Evolutionary conservation across 2,113 vertebrate species (phyloP), one percentile per base, ranked within the genome.

Genomic region (Micronisus gabar): DNA sequence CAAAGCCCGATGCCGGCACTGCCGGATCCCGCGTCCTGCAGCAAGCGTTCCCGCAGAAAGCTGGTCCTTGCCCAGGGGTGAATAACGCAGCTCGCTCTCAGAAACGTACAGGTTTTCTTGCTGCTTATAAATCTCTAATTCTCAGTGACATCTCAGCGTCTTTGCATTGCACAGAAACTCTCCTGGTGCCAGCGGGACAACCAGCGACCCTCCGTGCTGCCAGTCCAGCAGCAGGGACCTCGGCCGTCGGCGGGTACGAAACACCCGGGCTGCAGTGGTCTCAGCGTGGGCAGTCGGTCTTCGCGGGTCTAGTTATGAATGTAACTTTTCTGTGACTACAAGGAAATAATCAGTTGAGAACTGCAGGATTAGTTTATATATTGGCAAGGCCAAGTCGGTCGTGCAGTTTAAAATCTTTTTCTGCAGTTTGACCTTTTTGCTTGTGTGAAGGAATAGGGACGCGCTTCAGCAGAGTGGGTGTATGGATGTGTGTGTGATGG

Each of bases 1-100:
- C 45, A 59, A 53, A 88, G 27, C 36, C 65, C 6, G 5, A 2
- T n/a, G 26, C 67, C 6, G 3, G 19, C 5, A 3, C 43, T 50
- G 76, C 55, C 2, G 2, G 50, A n/a, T 72, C 67, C 47, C 2
- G 0, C 38, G 38, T 38, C 38, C 38, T 38, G 38, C 18, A 58
- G 58, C 6, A 14, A n/a, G 71, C 1, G 30, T 40, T 88, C 38
- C 47, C 1, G 0, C 0, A 1, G 30, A 63, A 56, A 56, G 34
- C 52, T 53, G 58, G 7, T 82, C 76, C 68, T 81, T 40, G 23
- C 63, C 62, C 34, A 41, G 47, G 15, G 20, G 34, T 13, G 45
- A 27, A 26, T 47, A 61, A 55, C 1, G 8, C 38, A 13, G 29
- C 23, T 29, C 13, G 38, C 53, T 53, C 38, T 32, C 55, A 61